These are phyloP conservation scores for Malacoctenus gilli DNA, from an alignment of 2,797 vertebrate species.

Conservation along the genomic window DNA sequence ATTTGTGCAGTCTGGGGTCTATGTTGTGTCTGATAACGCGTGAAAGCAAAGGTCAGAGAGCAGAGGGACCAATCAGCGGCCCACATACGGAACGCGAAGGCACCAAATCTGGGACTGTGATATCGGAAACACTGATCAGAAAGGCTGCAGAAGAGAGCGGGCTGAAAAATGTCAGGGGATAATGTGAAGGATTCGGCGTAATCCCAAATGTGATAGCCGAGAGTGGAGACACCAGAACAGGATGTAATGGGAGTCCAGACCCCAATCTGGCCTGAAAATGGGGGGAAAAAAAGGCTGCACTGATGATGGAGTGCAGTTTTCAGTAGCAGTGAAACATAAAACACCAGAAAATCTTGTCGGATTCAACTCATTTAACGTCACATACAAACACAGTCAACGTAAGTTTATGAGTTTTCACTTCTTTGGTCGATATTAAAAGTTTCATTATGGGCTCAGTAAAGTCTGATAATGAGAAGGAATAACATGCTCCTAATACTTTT, in stretches of 20 bases:
- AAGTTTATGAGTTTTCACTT: background rate
- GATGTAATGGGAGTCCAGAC: background rate
- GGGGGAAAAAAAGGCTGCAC: background rate
- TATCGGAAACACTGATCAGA: slow-evolving; percentile 55
- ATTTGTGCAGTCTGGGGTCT: slow-evolving; percentile 27
- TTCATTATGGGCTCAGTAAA: no score
- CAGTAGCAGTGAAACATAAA: background rate
- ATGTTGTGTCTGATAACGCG: slow-evolving; percentile 36
- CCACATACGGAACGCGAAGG: slow-evolving; percentile 25
- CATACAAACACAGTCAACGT: no score
- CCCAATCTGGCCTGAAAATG: background rate
- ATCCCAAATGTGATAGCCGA: slow-evolving; percentile 39
- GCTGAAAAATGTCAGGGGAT: slow-evolving; percentile 31
- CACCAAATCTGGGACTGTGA: slow-evolving; percentile 45
- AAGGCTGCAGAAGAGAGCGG: slow-evolving; percentile 34
- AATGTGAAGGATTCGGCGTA: slow-evolving; percentile 27
- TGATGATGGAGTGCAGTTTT: background rate
- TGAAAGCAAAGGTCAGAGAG: slow-evolving; percentile 41
- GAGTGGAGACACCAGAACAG: slow-evolving; percentile 8
- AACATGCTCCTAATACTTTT: no score
- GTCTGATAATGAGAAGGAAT: no score
- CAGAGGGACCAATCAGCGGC: slow-evolving; percentile 28
- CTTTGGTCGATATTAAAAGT: no score
- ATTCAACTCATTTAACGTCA: background rate
- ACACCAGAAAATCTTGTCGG: rapidly evolving